These are phyloP conservation scores for Spilarctia lutea DNA, from an alignment of 2,888 invertebrate species.

Conservation along the genomic window DNA sequence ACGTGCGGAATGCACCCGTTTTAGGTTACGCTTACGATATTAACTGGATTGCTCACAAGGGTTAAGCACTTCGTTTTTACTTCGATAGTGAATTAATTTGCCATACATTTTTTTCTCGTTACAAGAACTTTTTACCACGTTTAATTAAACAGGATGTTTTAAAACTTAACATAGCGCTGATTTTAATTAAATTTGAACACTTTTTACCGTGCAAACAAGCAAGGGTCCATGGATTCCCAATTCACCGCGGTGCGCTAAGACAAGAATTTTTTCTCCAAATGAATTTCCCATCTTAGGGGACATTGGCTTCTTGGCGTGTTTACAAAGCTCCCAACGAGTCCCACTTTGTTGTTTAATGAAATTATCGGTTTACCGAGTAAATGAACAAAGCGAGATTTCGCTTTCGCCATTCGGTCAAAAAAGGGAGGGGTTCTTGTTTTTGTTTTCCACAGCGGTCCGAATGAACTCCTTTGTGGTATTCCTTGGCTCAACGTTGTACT, in stretches of 20 bases:
- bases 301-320: conserved; percentile 86
- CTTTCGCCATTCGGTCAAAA: conserved; percentile 79
- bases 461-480: conserved; percentile 80
- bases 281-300: conserved; percentile 84
- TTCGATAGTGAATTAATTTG: conserved; percentile 50
- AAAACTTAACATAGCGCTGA: conserved; percentile 48
- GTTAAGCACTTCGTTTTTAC: conserved; percentile 64
- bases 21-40: conserved; percentile 80
- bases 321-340: conserved; percentile 78
- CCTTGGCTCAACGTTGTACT: conserved; percentile 73
- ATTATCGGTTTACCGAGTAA: conserved; percentile 87
- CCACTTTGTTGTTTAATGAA: conserved; percentile 87
- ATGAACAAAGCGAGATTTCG: conserved; percentile 86
- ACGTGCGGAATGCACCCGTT: conserved; percentile 83
- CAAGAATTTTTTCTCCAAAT: conserved; percentile 82
- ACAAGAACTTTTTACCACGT: conserved; percentile 18
- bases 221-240: conserved; percentile 65
- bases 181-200: conserved; percentile 55
- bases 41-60: conserved; percentile 70
- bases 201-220: conserved; percentile 61
- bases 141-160: conserved; percentile 43
- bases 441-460: conserved; percentile 77
- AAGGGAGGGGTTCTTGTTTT: conserved; percentile 75
- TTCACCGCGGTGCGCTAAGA: conserved; percentile 71
- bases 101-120: conserved; percentile 20